Base-by-base conservation (phyloP, 2,888 invertebrate genomes). In the Epistrophe grossulariae region DNA sequence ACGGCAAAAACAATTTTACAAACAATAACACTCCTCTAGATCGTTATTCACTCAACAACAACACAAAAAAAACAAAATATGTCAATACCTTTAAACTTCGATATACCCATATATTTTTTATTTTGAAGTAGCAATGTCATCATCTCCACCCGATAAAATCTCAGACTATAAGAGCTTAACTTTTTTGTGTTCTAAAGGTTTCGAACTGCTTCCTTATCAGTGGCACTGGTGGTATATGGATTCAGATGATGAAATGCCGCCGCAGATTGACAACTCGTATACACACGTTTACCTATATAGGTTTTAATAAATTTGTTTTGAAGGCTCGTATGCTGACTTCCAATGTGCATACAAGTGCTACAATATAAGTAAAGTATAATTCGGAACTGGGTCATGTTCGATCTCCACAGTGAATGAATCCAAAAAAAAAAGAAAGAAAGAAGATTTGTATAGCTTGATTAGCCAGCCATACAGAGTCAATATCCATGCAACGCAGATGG, bases 61-160 rank as follows among this genome's bases (percentile, higher is more conserved):
- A 62, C 24, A 43, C 31, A 35, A 15, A 1, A 15, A 62, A 24
- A 43, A 24, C 4, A 17, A 59, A 19, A 35, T 64, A 11, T 62
- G 31, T 45, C 50, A 57, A 35, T 40, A 13, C 13, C 62, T 45
- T 57, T 45, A 57, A 79, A 31, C 31, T 71, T 45, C 50, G 19
- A 66, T 79, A 79, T 24, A 24, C 24, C 3, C 3, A 24, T 3
- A 31, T 31, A 31, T 4, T 31, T 76, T 59, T 35, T 31, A 17
- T n/a, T 59, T 59, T 71, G 55, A 64, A 73, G 80, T 80, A 77
- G 84, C 71, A 64, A 52, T 81, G 76, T 70, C 60, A 74, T 70
- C 62, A 62, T 70, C 70, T 60, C 35, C 15, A 40, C 11, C 55
- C 60, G 81, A 70, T 81, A 76, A 43, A 17, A 76, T 81, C 62